A percentile compares a stretch with the other conserved stretches of the same genome.
Conservation (phyloP, 2,113 vertebrate species). For the Hyaena hyaena region DNA sequence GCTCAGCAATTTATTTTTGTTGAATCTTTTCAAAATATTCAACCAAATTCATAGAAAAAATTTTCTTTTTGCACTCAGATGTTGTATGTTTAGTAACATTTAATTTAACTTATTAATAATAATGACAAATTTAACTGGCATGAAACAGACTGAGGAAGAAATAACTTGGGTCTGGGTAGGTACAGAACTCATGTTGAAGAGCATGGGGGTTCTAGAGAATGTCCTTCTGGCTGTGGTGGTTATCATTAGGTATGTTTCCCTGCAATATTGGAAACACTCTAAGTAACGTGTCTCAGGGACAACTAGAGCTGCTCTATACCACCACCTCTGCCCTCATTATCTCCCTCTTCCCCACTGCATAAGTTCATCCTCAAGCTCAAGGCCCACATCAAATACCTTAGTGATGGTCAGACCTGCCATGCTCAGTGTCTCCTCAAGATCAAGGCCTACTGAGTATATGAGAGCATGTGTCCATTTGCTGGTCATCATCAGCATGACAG, state of each 20-base stretch:
- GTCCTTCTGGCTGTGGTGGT: not conserved
- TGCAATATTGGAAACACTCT: not conserved
- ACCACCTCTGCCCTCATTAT: not conserved
- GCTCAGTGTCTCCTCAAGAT: not conserved
- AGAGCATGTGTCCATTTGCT: not conserved
- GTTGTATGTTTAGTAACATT: not conserved
- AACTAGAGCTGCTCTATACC: not conserved
- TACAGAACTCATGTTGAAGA: not conserved
- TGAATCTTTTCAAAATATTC: constrained; percentile 16
- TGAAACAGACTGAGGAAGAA: not conserved
- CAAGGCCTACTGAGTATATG: not conserved
- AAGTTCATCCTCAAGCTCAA: not conserved
- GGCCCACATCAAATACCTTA: not conserved
- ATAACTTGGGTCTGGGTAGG: not conserved
- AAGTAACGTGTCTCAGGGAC: not conserved
- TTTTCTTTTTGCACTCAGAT: not conserved
- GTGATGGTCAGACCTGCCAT: not conserved
- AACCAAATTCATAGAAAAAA: not conserved
- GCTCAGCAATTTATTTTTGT: not conserved
- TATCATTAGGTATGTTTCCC: not conserved
- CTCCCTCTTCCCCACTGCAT: not conserved
- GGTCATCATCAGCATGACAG: not conserved
- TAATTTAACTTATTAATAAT: not conserved
- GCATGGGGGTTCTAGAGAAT: not conserved
- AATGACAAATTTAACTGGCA: not conserved